A percentile compares a stretch with the other conserved stretches of the same genome.
Evolutionary conservation across 1,140 invertebrate species (phyloP).

Genomic region (Agrypnia vestita): DNA sequence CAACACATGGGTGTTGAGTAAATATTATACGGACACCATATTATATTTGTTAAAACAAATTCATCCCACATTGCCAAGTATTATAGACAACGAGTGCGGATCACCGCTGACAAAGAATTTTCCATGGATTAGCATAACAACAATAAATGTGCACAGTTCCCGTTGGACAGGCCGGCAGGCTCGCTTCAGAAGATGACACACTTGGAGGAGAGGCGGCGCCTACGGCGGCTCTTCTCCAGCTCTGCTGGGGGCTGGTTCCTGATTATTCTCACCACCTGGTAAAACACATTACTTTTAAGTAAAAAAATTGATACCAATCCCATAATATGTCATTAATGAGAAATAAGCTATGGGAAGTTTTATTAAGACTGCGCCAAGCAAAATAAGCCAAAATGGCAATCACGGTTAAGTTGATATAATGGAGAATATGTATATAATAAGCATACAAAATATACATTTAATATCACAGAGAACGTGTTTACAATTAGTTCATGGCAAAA

Average conservation of each 20-base stretch:
- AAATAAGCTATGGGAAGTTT: too few relatives aligned
- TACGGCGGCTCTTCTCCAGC: constrained; percentile 77
- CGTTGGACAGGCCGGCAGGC: not conserved
- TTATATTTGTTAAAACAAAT: not conserved
- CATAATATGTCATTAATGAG: too few relatives aligned
- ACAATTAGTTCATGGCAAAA: too few relatives aligned
- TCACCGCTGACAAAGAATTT: not conserved
- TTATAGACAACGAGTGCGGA: constrained; percentile 27
- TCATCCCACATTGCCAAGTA: not conserved
- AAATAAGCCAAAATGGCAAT: too few relatives aligned
- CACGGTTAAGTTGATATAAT: too few relatives aligned
- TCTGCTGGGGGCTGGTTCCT: constrained; percentile 82
- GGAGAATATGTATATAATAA: too few relatives aligned
- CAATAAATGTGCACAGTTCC: constrained; percentile 29
- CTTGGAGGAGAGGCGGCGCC: constrained; percentile 71
- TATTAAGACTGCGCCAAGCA: too few relatives aligned
- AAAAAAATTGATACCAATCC: too few relatives aligned
- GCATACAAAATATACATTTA: too few relatives aligned
- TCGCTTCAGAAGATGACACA: constrained; percentile 73
- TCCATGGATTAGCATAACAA: constrained; percentile 29
- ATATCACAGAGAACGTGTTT: too few relatives aligned
- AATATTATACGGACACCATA: not conserved
- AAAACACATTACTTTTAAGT: not conserved
- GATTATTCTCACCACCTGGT: constrained; percentile 83
- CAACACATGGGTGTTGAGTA: not conserved